Evolutionary conservation across 2,113 vertebrate genomes (phyloP), one percentile per base, ranked within the genome.

Genomic region (Halichoeres trimaculatus): DNA sequence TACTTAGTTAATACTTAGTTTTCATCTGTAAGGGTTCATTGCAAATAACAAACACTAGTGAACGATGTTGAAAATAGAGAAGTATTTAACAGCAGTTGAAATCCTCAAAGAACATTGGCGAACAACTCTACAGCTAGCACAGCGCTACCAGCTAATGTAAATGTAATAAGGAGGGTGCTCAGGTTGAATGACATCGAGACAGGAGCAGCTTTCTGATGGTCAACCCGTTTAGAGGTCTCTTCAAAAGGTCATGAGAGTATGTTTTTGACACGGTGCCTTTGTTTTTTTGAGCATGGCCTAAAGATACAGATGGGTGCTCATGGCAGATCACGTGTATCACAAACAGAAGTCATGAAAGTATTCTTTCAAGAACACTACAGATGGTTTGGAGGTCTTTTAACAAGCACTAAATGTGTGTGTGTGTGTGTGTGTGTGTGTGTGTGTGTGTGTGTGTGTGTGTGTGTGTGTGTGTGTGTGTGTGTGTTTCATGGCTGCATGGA

Each of bases 301-400:
- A 34, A 67, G 50, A 74, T 26, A 72, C 63, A 57, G 12, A 7
- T 22, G 36, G 35, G 5, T 40, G 6, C 34, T n/a, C 45, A 59
- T 45, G 65, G 61, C 41, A 38, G 55, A 41, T 59, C 59, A 62
- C 5, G 19, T 60, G 52, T 11, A 66, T 60, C 52, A 36, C 62
- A 52, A 73, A 62, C 24, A 19, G 43, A 83, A 74, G 74, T 50
- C 70, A 65, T 78, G 63, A 76, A 76, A 60, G 34, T 83, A 80
- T 20, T 51, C 45, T 26, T 68, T 64, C 38, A 56, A 70, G 62
- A 78, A 78, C 23, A 62, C 52, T 83, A 67, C 74, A 81, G 80
- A 84, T 80, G 76, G 71, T 71, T 34, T 38, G 71, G 75, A 52
- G 68, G 65, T 68, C 23, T 73, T 85, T 81, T 65, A 74, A 63